phyloP scores from a whole-genome alignment of 2,113 vertebrate species.

The Boulengeromyrus knoepffleri region DNA sequence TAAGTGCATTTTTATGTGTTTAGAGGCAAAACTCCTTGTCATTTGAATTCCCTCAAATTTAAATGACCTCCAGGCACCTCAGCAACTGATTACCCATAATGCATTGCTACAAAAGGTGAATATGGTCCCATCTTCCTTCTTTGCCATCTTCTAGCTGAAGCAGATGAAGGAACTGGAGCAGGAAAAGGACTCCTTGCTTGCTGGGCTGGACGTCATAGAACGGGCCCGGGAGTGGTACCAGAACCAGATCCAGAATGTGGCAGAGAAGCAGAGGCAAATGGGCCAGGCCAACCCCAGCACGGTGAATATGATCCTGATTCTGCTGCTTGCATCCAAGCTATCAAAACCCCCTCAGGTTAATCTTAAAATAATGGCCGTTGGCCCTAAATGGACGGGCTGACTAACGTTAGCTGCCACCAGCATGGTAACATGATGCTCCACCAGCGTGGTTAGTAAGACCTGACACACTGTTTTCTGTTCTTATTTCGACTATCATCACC shows the following conservation, averaged over 20 bases:
- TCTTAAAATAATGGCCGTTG: background rate
- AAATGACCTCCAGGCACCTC: background rate
- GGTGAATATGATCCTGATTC: slow-evolving; percentile 46
- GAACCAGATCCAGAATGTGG: slow-evolving; percentile 78
- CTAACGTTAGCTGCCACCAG: background rate
- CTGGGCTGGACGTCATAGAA: slow-evolving; percentile 83
- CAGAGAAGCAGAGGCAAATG: slow-evolving; percentile 73
- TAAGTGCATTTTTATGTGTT: background rate
- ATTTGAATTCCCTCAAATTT: background rate
- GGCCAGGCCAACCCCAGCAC: slow-evolving; percentile 57
- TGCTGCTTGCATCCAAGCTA: background rate
- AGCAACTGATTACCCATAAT: background rate
- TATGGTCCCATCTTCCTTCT: background rate
- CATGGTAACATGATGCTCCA: background rate
- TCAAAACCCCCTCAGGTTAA: background rate
- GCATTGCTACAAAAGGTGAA: background rate
- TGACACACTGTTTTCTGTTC: background rate
- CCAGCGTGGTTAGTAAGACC: background rate
- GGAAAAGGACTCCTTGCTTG: slow-evolving; percentile 83
- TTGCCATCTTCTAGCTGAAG: slow-evolving; percentile 65
- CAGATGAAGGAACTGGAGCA: slow-evolving; percentile 88
- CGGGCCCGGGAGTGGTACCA: slow-evolving; percentile 81
- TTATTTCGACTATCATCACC: background rate
- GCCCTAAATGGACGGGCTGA: background rate
- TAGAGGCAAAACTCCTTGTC: background rate